These are phyloP conservation scores for Monoplex corrugatus DNA, from an alignment of 2,888 invertebrate genomes.

Conservation along the genomic window DNA sequence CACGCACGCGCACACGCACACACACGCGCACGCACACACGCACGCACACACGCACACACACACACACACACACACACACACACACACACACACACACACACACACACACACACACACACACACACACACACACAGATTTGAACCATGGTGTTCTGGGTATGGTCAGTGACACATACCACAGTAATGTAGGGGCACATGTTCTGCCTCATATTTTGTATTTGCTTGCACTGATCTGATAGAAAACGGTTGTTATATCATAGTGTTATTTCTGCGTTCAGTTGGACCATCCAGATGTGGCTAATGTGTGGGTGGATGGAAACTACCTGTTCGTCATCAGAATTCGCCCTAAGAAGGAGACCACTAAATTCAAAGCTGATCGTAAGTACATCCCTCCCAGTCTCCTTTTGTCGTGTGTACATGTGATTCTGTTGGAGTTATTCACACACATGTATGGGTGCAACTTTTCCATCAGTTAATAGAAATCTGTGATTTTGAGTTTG, in stretches of 20 bases:
- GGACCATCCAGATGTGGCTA: constrained; percentile 20
- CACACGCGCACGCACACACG: not conserved
- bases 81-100: too few species aligned
- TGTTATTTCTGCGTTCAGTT: constrained; percentile 7
- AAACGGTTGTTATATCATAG: too few species aligned
- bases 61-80: too few species aligned
- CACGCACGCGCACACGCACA: not conserved
- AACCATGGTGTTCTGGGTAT: not conserved
- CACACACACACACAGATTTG: not conserved
- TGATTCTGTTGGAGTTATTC: too few species aligned
- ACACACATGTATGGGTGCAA: too few species aligned
- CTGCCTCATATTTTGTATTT: too few species aligned
- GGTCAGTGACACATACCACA: too few species aligned
- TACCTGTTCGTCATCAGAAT: constrained; percentile 23
- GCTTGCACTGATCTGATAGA: too few species aligned
- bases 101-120: not conserved
- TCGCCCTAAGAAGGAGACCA: not conserved
- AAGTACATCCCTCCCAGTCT: too few species aligned
- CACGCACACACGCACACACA: not conserved
- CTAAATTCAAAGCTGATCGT: constrained; percentile 2
- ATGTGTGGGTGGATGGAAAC: constrained; percentile 18
- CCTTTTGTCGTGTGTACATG: not conserved
- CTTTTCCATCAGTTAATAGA: too few species aligned
- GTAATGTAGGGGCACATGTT: too few species aligned
- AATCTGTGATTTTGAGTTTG: too few species aligned